Evolutionary conservation across 2,113 vertebrate species (phyloP), one percentile per base, ranked within the genome.

Genomic region (Dascyllus trimaculatus): DNA sequence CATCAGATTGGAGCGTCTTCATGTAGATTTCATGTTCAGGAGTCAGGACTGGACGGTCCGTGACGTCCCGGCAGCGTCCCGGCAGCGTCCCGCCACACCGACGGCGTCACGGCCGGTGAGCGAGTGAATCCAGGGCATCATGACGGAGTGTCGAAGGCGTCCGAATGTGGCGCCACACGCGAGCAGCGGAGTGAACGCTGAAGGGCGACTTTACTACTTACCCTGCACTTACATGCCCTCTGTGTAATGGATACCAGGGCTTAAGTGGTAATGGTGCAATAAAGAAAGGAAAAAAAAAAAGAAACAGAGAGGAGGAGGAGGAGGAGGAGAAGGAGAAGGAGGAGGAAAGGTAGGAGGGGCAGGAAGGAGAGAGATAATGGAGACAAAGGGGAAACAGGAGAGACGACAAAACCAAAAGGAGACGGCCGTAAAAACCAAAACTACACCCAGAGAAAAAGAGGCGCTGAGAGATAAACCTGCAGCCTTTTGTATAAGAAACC

Each of bases 261-360:
- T 89, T 92, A 92, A 93, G 91, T 92, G 91, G 91, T 92, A 90
- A 93, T 91, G 90, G 89, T 88, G 90, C 84, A 87, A 92, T 92
- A 91, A 92, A 92, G 89, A 87, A 82, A 84, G 45, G 81, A 69
- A 88, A 80, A 63, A 84, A 76, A 69, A 78, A 66, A 65, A 45
- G 51, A 80, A 52, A 84, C 76, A 65, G 79, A 66, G 68, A 84
- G 64, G 66, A 78, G 80, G 32, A 59, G 81, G 81, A 82, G 74
- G 19, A 2, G 32, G 65, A 78, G 69, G 81, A 71, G 48, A 57
- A 46, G 67, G 53, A 53, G 65, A 71, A 61, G 73, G 49, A 66
- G 58, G 54, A 46, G 69, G 52, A 81, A 68, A 68, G 66, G 68
- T 60, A 75, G 81, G 80, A 72, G 80, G 75, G 68, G 63, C 21